Evolutionary conservation across 2,888 invertebrate genomes (phyloP).

Genomic region (Tenthredo distinguenda): DNA sequence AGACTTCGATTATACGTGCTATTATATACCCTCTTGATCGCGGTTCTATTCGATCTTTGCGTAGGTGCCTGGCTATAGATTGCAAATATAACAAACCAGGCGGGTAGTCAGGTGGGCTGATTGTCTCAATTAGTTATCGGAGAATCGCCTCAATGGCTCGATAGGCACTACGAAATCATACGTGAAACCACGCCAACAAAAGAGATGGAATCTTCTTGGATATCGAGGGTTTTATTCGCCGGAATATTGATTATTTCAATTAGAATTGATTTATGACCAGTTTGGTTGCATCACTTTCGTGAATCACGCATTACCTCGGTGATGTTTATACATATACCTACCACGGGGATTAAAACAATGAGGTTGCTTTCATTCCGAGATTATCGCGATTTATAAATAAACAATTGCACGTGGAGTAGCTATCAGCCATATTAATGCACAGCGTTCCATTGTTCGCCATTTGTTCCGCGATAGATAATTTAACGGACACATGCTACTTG

Average conservation of each 20-base stretch:
- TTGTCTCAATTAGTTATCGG: constrained; percentile 23
- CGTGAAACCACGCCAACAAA: not conserved
- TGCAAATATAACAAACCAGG: not conserved
- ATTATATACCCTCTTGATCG: not conserved
- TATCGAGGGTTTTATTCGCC: not conserved
- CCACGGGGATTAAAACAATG: constrained; percentile 12
- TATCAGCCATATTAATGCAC: constrained; percentile 24
- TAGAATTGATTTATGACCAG: not conserved
- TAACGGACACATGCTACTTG: constrained; percentile 25
- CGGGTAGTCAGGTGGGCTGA: constrained; percentile 3
- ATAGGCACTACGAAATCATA: not conserved
- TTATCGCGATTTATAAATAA: constrained; percentile 33
- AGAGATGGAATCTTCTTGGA: not conserved
- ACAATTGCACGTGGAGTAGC: constrained; percentile 5
- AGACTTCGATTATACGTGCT: not conserved
- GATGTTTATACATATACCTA: not conserved
- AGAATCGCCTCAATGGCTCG: not conserved
- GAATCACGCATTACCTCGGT: constrained; percentile 11
- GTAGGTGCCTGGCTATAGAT: not conserved
- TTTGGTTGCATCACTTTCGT: constrained; percentile 2
- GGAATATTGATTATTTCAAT: not conserved
- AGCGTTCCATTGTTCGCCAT: constrained; percentile 23
- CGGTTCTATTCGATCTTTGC: not conserved
- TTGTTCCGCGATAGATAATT: constrained; percentile 41
- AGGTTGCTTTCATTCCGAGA: constrained; percentile 29